Evolutionary conservation across 1,140 invertebrate species (phyloP), one percentile per base, ranked within the genome.

Genomic region (Drosophila micromelanica): DNA sequence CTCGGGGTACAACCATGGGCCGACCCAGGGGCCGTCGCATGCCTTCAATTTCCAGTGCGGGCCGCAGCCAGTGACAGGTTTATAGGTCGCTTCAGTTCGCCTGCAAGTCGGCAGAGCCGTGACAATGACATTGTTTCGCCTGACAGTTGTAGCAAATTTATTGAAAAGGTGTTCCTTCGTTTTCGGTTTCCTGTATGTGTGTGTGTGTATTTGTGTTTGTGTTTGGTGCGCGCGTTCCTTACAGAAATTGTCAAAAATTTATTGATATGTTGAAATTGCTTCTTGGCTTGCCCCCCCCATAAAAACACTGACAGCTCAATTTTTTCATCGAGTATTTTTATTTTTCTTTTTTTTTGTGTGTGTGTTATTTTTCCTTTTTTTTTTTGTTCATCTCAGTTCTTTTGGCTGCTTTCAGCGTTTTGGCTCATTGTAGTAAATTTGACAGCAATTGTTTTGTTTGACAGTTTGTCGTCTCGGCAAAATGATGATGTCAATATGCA

Each of bases 141-240:
- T 90, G 87, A 90, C 87, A 90, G 87, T 90, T 90, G 81, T 87
- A 74, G 81, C 79, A 90, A 90, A 90, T 90, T 90, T 90, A 90
- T 90, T 86, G 81, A 87, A 89, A 89, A 89, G 84, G 85, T 89
- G 84, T 89, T 89, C 70, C 74, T 62, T 46, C 69, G 52, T 67
- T 78, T 78, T 79, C 63, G 32, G 52, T 52, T 67, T 57, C 42
- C 23, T 59, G 54, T 42, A 32, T 52, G 37, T 45, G 13, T 23
- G 12, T 35, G 20, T 23, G 20, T 23, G 20, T 20, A 2, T 20
- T 1, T 20, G 20, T 23, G 20, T 23, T 2, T 23, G 3, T 23
- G 20, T 23, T 23, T 23, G 20, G 20, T 23, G 3, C 20, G 20
- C 20, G 35, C 11, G 38, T 30, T 20, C 30, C 55, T 64, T 78